A percentile compares a stretch with the other conserved stretches of the same genome.
These are phyloP conservation scores for Camelus dromedarius DNA, from an alignment of 2,113 vertebrate species.

Conservation along the genomic window DNA sequence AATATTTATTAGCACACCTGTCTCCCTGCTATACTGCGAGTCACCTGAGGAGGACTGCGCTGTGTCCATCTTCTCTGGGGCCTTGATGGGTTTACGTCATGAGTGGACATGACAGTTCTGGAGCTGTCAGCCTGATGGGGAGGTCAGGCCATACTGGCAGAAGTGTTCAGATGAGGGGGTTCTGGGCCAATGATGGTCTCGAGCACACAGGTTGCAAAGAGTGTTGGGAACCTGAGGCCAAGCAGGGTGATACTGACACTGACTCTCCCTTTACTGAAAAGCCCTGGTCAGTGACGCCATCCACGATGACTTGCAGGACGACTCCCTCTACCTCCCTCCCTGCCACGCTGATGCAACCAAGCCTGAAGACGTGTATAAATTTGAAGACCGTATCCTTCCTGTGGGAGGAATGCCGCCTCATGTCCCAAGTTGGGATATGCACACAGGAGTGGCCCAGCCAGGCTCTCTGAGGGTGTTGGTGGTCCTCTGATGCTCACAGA, in stretches of 20 bases:
- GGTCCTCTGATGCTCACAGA: not conserved
- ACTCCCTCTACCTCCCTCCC: conserved; percentile 89
- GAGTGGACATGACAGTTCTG: not conserved
- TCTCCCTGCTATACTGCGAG: not conserved
- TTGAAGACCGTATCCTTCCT: conserved; percentile 95
- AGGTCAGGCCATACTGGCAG: not conserved
- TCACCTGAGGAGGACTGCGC: not conserved
- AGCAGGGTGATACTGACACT: not conserved
- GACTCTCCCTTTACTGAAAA: conserved; percentile 72
- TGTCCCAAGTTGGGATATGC: not conserved
- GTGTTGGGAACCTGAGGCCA: not conserved
- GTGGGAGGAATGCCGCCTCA: not conserved
- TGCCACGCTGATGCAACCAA: conserved; percentile 88
- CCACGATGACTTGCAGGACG: conserved; percentile 82
- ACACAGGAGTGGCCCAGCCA: not conserved
- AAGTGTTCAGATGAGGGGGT: not conserved
- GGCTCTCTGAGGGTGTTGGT: not conserved
- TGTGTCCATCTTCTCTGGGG: not conserved
- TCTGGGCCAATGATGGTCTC: not conserved
- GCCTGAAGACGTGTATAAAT: conserved; percentile 91
- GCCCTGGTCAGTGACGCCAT: conserved; percentile 91
- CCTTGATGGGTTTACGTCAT: not conserved
- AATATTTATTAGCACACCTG: not conserved
- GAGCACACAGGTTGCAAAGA: not conserved
- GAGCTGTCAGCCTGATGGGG: not conserved